phyloP scores from a whole-genome alignment of 2,797 vertebrate species.

The Rousettus madagascariensis region DNA sequence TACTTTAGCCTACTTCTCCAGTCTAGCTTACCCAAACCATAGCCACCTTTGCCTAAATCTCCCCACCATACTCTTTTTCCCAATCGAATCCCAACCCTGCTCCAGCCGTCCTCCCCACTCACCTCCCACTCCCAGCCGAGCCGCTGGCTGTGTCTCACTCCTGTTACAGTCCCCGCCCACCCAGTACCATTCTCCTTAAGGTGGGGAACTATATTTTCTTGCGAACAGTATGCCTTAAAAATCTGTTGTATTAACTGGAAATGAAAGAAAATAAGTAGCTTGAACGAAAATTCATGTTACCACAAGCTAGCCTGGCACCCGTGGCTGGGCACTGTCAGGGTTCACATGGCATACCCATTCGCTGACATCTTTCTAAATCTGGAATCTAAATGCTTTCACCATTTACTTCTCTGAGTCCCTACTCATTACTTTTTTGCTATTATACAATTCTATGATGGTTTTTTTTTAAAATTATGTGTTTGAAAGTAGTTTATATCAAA shows the following conservation, averaged over 20 bases:
- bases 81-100: neutral
- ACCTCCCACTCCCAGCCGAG: neutral
- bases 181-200: neutral
- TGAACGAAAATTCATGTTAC: neutral
- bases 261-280: neutral
- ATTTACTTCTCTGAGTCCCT: neutral
- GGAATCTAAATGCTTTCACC: neutral
- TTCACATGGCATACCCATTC: rapidly evolving
- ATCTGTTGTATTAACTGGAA: neutral
- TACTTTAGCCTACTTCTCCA: neutral
- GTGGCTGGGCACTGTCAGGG: rapidly evolving
- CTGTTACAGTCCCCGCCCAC: neutral
- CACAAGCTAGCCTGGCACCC: too few relatives aligned
- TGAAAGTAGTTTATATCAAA: neutral
- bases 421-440: neutral
- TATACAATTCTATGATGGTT: neutral
- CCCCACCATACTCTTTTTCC: neutral
- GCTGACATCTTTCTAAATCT: neutral
- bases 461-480: neutral
- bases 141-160: rapidly evolving
- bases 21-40: neutral
- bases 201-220: neutral
- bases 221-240: neutral
- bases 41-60: neutral
- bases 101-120: rapidly evolving